phyloP scores from a whole-genome alignment of 1,140 invertebrate species.

The Lordiphosa clarofinis region DNA sequence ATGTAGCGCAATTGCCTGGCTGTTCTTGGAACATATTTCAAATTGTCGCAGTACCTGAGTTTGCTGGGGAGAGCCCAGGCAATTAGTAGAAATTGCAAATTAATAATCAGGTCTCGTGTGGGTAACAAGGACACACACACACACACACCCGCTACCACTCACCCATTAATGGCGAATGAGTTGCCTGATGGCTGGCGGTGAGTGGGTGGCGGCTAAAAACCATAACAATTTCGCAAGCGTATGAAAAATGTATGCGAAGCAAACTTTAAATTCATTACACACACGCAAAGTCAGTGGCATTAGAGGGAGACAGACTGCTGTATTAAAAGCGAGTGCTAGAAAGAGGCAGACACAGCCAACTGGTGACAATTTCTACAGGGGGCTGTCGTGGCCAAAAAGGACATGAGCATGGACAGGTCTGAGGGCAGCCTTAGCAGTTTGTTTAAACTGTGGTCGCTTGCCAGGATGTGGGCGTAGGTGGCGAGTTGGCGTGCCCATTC shows the following conservation, averaged over 20 bases:
- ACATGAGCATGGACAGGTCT: slow-evolving; percentile 40
- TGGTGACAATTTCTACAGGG: slow-evolving; percentile 7
- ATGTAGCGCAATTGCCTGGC: slow-evolving; percentile 22
- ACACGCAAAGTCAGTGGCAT: slow-evolving; percentile 59
- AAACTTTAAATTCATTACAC: slow-evolving; percentile 77
- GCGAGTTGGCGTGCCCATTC: slow-evolving; percentile 43
- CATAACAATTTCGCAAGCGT: slow-evolving; percentile 70
- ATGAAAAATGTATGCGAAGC: slow-evolving; percentile 73
- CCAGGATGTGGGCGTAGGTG: slow-evolving; percentile 41
- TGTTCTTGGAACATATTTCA: slow-evolving; percentile 22
- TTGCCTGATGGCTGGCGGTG: not conserved
- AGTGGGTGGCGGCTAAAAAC: slow-evolving; percentile 17
- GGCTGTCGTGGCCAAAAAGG: slow-evolving; percentile 5
- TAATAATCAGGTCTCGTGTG: slow-evolving; percentile 68
- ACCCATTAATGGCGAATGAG: slow-evolving; percentile 63
- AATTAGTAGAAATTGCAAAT: slow-evolving; percentile 75
- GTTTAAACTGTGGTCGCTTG: slow-evolving; percentile 69
- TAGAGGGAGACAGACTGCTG: not conserved
- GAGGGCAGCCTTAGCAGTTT: slow-evolving; percentile 49
- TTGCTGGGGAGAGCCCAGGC: slow-evolving; percentile 29
- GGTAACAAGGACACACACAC: slow-evolving; percentile 62
- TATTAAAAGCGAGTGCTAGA: not conserved
- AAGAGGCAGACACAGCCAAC: not conserved
- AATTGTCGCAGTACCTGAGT: slow-evolving; percentile 10
- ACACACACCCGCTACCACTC: slow-evolving; percentile 25